Evolutionary conservation across 2,113 vertebrate species (phyloP), one percentile per base, ranked within the genome.

Genomic region (Carassius carassius): DNA sequence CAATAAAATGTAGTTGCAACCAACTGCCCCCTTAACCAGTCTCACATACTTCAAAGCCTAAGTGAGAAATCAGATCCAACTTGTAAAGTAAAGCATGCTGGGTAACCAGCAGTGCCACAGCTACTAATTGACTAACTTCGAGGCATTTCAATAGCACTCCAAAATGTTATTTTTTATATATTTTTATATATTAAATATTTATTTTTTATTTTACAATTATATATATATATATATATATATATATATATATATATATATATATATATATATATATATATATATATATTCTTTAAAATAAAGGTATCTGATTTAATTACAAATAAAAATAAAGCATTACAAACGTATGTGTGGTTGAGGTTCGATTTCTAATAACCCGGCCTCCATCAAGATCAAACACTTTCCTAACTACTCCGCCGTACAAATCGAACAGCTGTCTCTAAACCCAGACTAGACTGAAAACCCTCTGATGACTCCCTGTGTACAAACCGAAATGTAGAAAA

Each of bases 341-440:
- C 19, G 41, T 29, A 3, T 1, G 60, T 67, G 54, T 2, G 17
- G 2, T 56, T 32, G 16, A 83, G 6, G 16, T 49, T 16, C 13
- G 56, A 75, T 56, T 73, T 37, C 19, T 44, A 25, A 44, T 44
- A 75, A 62, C 19, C 56, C 6, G 0, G 54, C 54, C 51, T 35
- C 32, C 54, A 78, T 3, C 76, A 41, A n/a, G 76, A 78, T 78
- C 56, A 41, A 62, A 62, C 12, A 41, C 76, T 62, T 60, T 78
- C 76, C 37, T 29, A 37, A 37, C 35, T 8, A 32, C 75, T 23
- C 21, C 32, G 32, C 35, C 32, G 41, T 37, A 78, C 25, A 16
- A 60, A 77, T 58, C 75, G 23, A 78, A 16, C 54, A 60, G 56
- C 49, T 5, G 16, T 4, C 6, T 56, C 49, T 32, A 3, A 37